Evolutionary conservation across 1,140 invertebrate species (phyloP), one percentile per base, ranked within the genome.

Genomic region (Macrobrachium nipponense): DNA sequence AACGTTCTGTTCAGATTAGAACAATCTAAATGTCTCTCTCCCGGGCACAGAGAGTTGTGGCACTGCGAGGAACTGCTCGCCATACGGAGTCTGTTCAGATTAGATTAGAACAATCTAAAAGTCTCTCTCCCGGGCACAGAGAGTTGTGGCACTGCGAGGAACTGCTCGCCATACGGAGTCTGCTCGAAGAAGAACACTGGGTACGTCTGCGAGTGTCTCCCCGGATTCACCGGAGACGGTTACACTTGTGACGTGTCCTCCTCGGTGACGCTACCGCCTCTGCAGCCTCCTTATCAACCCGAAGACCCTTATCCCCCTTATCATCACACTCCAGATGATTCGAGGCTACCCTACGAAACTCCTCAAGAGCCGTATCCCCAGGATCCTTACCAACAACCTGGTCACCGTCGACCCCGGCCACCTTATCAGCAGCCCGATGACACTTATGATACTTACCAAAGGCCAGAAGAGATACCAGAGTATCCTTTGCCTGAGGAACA

Each of bases 141-240:
- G 72, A 95, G 94, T 68, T 95, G 95, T 89, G 92, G 94, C 78
- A 90, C 93, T 20, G 90, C 94, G 90, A 92, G 95, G 79, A 93
- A 94, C 89, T 96, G 97, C 92, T 93, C 95, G 59, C 92, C 93
- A 11, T 92, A 94, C 88, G 95, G 93, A 7, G 73, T 97, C 14
- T 93, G 93, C 75, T 93, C 94, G 78, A 92, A 92, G 11, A 91
- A 91, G 58, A 88, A 93, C n/a, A 92, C 93, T 66, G 91, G 90
- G 36, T 94, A 94, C 90, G 91, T 90, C 10, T 97, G 96, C 90
- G 90, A 93, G 61, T 98, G 97, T 90, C 93, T 94, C 59, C 90
- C 93, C 60, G 97, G 96, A 17, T 98, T 94, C 70, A 36, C 60
- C 0, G 87, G 87, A 7, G 87, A 88, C 79, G 86, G 87, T 5